These are phyloP conservation scores for Hypocryptadius cinnamomeus DNA, from an alignment of 2,113 vertebrate genomes.

Conservation along the genomic window DNA sequence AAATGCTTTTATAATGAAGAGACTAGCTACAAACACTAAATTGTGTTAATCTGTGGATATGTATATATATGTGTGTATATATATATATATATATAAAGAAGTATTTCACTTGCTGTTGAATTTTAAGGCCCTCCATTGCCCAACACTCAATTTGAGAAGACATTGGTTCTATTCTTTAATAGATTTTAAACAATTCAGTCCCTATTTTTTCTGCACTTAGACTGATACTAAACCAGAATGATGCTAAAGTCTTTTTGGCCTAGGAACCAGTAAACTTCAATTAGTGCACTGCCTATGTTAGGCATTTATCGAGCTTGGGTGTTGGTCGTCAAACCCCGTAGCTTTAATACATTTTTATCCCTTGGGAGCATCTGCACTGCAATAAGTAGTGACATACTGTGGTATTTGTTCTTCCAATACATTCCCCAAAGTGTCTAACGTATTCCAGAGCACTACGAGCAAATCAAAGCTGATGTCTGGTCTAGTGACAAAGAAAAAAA, in stretches of 20 bases:
- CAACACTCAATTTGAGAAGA: neutral
- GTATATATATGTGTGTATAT: neutral
- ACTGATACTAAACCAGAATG: neutral
- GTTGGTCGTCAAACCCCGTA: neutral
- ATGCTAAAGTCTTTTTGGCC: neutral
- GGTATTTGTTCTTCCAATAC: neutral
- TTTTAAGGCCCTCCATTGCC: neutral
- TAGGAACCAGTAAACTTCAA: neutral
- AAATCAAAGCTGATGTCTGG: neutral
- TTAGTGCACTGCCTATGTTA: neutral
- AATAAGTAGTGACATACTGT: neutral
- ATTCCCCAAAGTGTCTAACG: neutral
- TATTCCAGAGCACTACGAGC: neutral
- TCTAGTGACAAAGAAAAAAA: neutral
- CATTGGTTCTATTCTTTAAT: neutral
- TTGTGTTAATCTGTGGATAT: neutral
- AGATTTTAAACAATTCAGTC: neutral
- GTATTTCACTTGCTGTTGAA: neutral
- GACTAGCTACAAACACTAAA: neutral
- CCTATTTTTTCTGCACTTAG: neutral
- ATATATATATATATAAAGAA: neutral
- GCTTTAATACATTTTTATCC: neutral
- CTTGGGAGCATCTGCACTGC: neutral
- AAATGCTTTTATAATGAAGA: neutral
- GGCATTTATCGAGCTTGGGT: neutral